These are phyloP conservation scores for Graptemys geographica DNA, from an alignment of 2,797 vertebrate genomes.

Conservation along the genomic window DNA sequence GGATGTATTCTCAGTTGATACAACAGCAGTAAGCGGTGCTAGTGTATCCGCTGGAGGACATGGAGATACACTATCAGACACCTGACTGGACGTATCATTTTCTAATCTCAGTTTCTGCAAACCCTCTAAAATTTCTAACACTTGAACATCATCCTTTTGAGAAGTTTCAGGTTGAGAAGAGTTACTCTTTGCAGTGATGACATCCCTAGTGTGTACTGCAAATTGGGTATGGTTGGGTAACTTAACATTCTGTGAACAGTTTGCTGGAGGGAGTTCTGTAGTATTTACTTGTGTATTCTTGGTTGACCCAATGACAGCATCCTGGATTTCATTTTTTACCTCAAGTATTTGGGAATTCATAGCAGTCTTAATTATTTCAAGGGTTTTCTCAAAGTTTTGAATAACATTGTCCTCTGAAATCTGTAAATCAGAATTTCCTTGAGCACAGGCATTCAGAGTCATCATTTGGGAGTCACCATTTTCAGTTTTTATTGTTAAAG, in stretches of 20 bases:
- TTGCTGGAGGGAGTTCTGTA: conserved; percentile 61
- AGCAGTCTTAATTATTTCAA: conserved; percentile 84
- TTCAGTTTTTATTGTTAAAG: conserved; percentile 81
- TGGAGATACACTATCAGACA: conserved; percentile 71
- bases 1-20: conserved; percentile 60
- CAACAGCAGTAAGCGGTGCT: conserved; percentile 58
- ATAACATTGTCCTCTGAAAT: conserved; percentile 79
- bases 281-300: conserved; percentile 68
- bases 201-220: conserved; percentile 26
- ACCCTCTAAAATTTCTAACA: conserved; percentile 89
- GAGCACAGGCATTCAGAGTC: conserved; percentile 73
- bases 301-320: conserved; percentile 51
- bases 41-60: conserved; percentile 69
- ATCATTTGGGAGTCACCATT: conserved; percentile 80
- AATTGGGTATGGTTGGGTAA: conserved; percentile 52
- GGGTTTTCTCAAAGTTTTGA: conserved; percentile 84
- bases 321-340: conserved; percentile 81
- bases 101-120: conserved; percentile 90
- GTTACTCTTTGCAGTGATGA: conserved; percentile 57
- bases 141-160: conserved; percentile 82
- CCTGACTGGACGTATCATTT: conserved; percentile 71
- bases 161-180: conserved; percentile 71
- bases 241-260: conserved; percentile 54
- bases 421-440: conserved; percentile 69
- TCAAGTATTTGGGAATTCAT: conserved; percentile 82